Base-by-base conservation (phyloP, 2,113 vertebrate species). In the Hippoglossus stenolepis region DNA sequence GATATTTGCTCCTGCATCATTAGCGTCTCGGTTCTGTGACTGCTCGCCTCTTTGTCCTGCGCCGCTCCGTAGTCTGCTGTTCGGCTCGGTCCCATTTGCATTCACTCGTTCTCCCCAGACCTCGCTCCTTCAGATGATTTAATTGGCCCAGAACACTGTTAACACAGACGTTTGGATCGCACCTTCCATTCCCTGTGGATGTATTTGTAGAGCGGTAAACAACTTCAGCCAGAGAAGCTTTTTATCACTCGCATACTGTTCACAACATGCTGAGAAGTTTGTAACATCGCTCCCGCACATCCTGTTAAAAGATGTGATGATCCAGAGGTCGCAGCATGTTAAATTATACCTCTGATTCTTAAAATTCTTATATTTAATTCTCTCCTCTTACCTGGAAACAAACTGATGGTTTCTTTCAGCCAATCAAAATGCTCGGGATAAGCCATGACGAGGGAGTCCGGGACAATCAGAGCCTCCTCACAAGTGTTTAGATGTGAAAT, bases 371-470 rank as follows among this genome's bases (percentile, higher is more conserved):
- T 31, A 7, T 31, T 31, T 61, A 58, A 71, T 74, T 58, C 58
- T 1, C 53, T 31, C 54, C 65, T 83, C 94, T 93, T 92, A 94
- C 94, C 94, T 93, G 91, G 89, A 60, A 93, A 86, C 62, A 88
- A 77, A 88, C 72, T 80, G 71, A 87, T 38, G 17, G 53, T 79
- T 61, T 87, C 86, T 77, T 85, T 89, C 38, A 81, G 57, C 81
- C 77, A 89, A 83, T 87, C 70, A 73, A 81, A 87, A 45, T 73
- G 85, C 66, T 87, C 72, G 14, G 64, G 63, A 65, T 87, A 63
- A 77, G 80, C 85, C 92, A 90, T 87, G 62, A 43, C 8, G 45
- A 83, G 57, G 35, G 57, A 24, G 60, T 24, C 67, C 31, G 2
- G 68, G 70, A 60, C 71, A 69, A 66, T 79, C 75, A 74, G 65